These are phyloP conservation scores for Rallus limicola DNA, from an alignment of 2,113 vertebrate genomes.

Conservation along the genomic window DNA sequence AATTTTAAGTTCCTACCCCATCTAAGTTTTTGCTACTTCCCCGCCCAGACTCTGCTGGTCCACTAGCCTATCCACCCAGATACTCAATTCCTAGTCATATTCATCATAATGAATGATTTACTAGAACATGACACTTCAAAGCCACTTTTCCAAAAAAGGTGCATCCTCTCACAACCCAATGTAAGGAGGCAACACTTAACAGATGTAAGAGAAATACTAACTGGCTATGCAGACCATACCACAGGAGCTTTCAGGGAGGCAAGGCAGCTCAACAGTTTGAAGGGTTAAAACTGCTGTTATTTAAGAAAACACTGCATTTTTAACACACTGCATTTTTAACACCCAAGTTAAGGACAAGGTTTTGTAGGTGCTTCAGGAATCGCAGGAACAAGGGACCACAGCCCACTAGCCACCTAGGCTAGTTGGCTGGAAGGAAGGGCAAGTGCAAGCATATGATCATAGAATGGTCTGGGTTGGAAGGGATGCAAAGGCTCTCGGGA, in stretches of 20 bases:
- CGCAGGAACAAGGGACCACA: accelerated
- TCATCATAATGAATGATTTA: background rate
- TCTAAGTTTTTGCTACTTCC: accelerated
- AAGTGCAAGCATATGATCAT: background rate
- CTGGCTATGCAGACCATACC: accelerated
- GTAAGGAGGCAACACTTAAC: background rate
- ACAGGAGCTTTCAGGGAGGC: background rate
- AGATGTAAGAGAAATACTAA: accelerated
- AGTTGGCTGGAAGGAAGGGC: accelerated
- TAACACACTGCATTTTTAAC: accelerated
- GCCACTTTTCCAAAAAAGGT: no score
- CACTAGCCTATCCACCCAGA: background rate
- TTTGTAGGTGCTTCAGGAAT: background rate
- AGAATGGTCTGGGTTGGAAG: no score
- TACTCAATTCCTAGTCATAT: background rate
- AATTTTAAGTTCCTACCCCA: background rate
- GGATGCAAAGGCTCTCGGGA: no score
- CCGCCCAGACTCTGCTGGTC: background rate
- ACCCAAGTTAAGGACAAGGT: accelerated
- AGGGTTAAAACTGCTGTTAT: accelerated
- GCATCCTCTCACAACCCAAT: background rate
- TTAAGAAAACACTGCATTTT: background rate
- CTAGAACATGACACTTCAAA: accelerated
- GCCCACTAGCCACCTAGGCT: accelerated
- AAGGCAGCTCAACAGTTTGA: background rate